These are phyloP conservation scores for Epinotia bilunana DNA, from an alignment of 2,888 invertebrate genomes.

Conservation along the genomic window DNA sequence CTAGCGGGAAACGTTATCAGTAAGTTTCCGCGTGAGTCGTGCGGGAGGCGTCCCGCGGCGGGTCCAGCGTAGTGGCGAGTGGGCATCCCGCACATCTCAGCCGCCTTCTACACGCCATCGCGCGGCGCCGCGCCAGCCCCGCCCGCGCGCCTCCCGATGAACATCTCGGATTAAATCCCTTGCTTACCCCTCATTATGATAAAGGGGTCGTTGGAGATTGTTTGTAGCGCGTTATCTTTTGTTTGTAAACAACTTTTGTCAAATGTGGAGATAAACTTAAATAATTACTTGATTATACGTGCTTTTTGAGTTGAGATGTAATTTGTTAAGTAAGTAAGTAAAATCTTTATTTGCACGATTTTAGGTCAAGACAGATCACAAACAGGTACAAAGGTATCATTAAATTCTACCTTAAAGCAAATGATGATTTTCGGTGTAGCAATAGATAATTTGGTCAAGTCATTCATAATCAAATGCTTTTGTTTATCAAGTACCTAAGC, in stretches of 20 bases:
- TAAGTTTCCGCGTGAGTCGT: constrained; percentile 26
- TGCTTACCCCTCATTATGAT: constrained; percentile 39
- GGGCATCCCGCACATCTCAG: constrained; percentile 61
- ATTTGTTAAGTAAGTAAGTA: neutral
- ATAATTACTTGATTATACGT: neutral
- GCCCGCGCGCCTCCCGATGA: constrained; percentile 60
- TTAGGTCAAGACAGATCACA: too few species aligned
- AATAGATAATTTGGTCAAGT: too few species aligned
- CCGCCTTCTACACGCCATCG: constrained; percentile 60
- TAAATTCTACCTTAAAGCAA: too few species aligned
- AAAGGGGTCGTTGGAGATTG: constrained; percentile 39
- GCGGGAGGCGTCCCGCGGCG: constrained; percentile 70
- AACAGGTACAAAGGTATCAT: too few species aligned
- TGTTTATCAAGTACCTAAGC: too few species aligned
- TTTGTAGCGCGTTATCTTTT: constrained; percentile 31
- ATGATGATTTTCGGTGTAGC: too few species aligned
- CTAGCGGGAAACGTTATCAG: constrained; percentile 32
- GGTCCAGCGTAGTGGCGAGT: constrained; percentile 62
- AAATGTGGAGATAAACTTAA: neutral
- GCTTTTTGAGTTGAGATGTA: neutral
- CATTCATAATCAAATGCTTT: too few species aligned
- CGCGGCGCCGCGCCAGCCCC: constrained; percentile 44
- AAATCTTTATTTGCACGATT: too few species aligned
- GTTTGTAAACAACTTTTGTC: constrained; percentile 18
- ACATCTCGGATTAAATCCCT: constrained; percentile 56